These are phyloP conservation scores for Dyspetes luteomarginatus DNA, from an alignment of 2,888 invertebrate species.

Conservation along the genomic window DNA sequence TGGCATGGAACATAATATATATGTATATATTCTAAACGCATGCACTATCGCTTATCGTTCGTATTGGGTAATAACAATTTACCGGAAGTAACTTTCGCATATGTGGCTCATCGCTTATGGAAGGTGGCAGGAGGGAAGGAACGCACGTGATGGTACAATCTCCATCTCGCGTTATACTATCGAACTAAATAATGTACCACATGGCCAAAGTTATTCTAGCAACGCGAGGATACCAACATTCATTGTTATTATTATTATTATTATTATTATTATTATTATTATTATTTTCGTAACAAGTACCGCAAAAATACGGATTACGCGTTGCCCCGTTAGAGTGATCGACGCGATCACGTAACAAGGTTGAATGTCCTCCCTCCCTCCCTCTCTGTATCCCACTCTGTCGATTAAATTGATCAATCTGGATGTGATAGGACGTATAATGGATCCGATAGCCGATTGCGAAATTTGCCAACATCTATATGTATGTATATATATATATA, in stretches of 20 bases:
- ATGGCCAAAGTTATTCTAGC: background rate
- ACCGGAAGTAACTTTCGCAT: constrained; percentile 45
- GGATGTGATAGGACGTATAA: constrained; percentile 17
- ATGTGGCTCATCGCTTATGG: constrained; percentile 45
- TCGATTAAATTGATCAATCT: constrained; percentile 53
- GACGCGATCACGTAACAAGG: background rate
- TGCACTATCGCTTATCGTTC: constrained; percentile 3
- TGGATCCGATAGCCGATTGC: constrained; percentile 42
- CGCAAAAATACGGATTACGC: constrained; percentile 21
- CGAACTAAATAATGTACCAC: constrained; percentile 46
- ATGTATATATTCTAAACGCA: background rate
- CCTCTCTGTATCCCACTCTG: background rate
- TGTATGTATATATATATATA: background rate
- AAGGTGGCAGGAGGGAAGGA: background rate
- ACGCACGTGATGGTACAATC: constrained; percentile 30
- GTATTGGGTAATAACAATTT: constrained; percentile 55
- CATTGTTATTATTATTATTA: constrained; percentile 35
- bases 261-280: constrained; percentile 39
- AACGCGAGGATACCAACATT: constrained; percentile 9
- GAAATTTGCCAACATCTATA: constrained; percentile 1
- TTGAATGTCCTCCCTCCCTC: constrained; percentile 1
- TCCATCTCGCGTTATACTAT: constrained; percentile 32
- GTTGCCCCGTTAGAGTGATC: constrained; percentile 10
- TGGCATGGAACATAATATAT: background rate
- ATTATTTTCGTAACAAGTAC: constrained; percentile 23